Evolutionary conservation across 2,113 vertebrate genomes (phyloP).

Genomic region (Alexandromys fortis): DNA sequence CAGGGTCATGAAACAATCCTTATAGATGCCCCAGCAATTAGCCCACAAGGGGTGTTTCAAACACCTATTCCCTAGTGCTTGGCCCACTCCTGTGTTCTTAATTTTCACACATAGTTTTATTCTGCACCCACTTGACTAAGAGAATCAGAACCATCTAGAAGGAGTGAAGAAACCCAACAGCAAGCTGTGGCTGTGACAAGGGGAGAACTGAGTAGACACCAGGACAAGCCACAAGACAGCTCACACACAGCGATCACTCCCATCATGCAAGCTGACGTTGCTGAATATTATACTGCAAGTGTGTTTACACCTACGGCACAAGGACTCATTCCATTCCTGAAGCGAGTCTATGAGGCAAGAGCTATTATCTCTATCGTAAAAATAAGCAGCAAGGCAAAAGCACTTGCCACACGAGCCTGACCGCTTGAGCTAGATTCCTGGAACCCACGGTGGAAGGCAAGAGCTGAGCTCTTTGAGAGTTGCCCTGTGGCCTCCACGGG

Average conservation of each 20-base stretch:
- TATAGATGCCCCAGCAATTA: neutral
- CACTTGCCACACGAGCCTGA: neutral
- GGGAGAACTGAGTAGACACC: neutral
- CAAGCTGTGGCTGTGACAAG: neutral
- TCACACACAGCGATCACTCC: neutral
- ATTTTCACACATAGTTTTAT: neutral
- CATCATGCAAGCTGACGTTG: neutral
- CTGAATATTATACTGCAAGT: neutral
- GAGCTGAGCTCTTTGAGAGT: neutral
- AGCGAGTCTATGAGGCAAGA: neutral
- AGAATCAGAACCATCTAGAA: neutral
- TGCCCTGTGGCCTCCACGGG: neutral
- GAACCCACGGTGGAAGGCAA: neutral
- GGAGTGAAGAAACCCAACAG: neutral
- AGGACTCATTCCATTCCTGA: neutral
- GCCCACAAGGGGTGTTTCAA: neutral
- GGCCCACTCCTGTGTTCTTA: neutral
- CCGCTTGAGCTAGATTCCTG: neutral
- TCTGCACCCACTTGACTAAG: neutral
- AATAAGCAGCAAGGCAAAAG: neutral
- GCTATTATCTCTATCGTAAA: neutral
- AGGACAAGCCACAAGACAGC: neutral
- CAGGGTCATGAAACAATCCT: conserved; percentile 6
- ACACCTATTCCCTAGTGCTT: neutral
- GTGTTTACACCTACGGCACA: neutral